Conservation (phyloP, 1,140 invertebrate species). For the Neodiprion fabricii region DNA sequence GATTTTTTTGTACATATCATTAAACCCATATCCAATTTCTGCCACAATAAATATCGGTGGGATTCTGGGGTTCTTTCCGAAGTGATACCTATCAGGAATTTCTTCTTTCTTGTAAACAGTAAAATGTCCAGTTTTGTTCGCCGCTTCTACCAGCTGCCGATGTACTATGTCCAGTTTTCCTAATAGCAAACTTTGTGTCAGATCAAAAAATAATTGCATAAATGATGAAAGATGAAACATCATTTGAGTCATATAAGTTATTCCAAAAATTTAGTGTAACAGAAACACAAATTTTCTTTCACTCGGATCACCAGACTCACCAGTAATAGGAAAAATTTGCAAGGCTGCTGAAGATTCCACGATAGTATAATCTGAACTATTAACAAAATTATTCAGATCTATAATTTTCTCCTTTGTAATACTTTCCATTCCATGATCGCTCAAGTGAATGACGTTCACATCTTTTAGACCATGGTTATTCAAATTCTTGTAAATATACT, state of each 20-base stretch:
- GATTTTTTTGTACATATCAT: slow-evolving; percentile 59
- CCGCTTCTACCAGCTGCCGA: slow-evolving; percentile 58
- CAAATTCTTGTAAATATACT: slow-evolving; percentile 66
- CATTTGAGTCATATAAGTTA: not conserved
- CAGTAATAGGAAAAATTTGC: slow-evolving; percentile 64
- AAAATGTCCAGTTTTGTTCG: slow-evolving; percentile 57
- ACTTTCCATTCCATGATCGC: slow-evolving; percentile 77
- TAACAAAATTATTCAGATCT: slow-evolving; percentile 66
- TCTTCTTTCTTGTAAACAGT: slow-evolving; percentile 66
- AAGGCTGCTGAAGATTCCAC: slow-evolving; percentile 58
- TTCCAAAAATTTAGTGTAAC: not conserved
- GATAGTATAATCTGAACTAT: slow-evolving; percentile 57
- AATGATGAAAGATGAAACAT: slow-evolving; percentile 17
- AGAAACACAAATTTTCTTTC: slow-evolving; percentile 11
- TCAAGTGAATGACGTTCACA: slow-evolving; percentile 74
- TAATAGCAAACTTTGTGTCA: slow-evolving; percentile 31
- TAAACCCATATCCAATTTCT: slow-evolving; percentile 66
- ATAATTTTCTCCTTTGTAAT: slow-evolving; percentile 64
- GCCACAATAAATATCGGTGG: slow-evolving; percentile 66
- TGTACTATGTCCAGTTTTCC: slow-evolving; percentile 62
- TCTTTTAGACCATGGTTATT: slow-evolving; percentile 58
- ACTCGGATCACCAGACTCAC: slow-evolving; percentile 40
- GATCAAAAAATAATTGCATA: slow-evolving; percentile 20
- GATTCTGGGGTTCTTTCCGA: slow-evolving; percentile 66
- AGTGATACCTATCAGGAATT: slow-evolving; percentile 67